Base-by-base conservation (phyloP, 2,113 vertebrate genomes). In the Morone saxatilis region DNA sequence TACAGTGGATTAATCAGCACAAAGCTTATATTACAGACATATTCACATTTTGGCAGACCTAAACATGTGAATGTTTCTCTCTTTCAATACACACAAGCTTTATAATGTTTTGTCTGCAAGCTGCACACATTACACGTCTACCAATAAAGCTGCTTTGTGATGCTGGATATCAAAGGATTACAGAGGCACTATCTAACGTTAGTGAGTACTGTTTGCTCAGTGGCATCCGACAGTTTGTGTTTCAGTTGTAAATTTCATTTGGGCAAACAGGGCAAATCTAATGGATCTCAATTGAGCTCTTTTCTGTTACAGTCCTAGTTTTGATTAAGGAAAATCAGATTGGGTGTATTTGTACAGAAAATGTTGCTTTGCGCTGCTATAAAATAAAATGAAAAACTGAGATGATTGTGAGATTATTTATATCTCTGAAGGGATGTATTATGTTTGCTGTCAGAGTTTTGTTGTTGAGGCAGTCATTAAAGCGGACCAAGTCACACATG, bases 201-300 rank as follows among this genome's bases (percentile, higher is more conserved):
- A 11, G 16, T 68, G 7, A 31, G 13, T 31, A 50, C 25, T 31
- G 22, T 8, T 6, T 22, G 16, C 6, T 66, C 65, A 19, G 14
- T 47, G 22, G 4, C 25, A 19, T 50, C 36, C 66, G 16, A 50
- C 22, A 47, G 62, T 66, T 66, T 45, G 62, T 10, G 4, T 19
- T 38, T 61, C 16, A 61, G 31, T 40, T 38, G 16, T 19, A 40
- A 17, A 47, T 47, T 47, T 66, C 2, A 19, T 50, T 50, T 36
- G 45, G 45, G 45, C 25, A 50, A 68, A 50, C 45, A 68, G 45
- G 45, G 45, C 43, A 67, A 66, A 66, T 48, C 22, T 48, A 68
- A 50, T 50, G 65, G 66, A 51, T 67, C n/a, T 48, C 7, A 67
- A 1, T 2, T 36, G 25, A 36, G 47, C 25, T 68, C 25, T 51